phyloP scores from a whole-genome alignment of 2,113 vertebrate genomes.

The Apteryx mantelli region DNA sequence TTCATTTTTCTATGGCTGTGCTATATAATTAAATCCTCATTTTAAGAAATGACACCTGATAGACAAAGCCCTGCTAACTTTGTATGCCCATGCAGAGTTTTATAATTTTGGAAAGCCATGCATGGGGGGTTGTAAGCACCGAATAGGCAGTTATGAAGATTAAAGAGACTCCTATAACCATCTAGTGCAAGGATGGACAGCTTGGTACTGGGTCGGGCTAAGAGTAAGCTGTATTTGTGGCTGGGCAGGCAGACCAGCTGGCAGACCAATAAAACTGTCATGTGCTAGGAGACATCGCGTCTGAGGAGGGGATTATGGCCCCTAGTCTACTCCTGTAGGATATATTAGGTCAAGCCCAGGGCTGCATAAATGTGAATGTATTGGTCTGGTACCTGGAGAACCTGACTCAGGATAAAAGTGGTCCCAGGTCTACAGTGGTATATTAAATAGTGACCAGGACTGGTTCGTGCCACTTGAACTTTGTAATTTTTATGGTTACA shows the following conservation, averaged over 20 bases:
- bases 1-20: background rate
- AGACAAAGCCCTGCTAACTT: background rate
- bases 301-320: fast-evolving
- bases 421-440: background rate
- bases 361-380: background rate
- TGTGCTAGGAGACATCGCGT: background rate
- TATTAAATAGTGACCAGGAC: background rate
- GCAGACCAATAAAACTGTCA: background rate
- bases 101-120: background rate
- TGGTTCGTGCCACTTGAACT: background rate
- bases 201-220: background rate
- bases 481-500: background rate
- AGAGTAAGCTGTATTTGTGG: background rate
- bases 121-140: fast-evolving
- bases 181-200: background rate
- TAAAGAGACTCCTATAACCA: background rate
- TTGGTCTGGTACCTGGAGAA: background rate
- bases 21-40: background rate
- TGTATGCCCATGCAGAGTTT: background rate
- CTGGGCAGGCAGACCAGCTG: background rate
- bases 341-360: background rate
- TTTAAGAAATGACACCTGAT: background rate
- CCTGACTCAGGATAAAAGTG: background rate
- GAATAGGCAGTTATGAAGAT: background rate
- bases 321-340: background rate